Percentiles rank a stretch among this genome's conserved stretches.
These are phyloP conservation scores for Chrysina gloriosa DNA, from an alignment of 2,888 invertebrate genomes.

Conservation along the genomic window DNA sequence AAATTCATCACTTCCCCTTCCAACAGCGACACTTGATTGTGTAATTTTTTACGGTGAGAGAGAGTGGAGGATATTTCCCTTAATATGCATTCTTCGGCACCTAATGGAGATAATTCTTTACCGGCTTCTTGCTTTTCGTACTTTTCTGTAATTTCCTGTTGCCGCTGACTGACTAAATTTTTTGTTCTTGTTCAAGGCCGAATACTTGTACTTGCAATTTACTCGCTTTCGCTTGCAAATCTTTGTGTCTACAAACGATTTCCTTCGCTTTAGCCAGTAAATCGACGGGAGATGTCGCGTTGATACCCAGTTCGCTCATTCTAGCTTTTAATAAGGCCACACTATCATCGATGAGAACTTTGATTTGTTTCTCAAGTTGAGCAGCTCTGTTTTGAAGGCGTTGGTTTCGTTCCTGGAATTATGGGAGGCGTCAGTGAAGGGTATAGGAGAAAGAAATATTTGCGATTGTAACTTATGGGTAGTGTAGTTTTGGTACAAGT, in stretches of 20 bases:
- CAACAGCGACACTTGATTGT: conserved; percentile 81
- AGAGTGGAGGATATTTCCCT: conserved; percentile 89
- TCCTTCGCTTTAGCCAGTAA: conserved; percentile 88
- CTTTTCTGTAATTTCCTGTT: conserved; percentile 81
- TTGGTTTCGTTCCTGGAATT: conserved; percentile 78
- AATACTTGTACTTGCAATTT: conserved; percentile 87
- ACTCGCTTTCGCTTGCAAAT: conserved; percentile 88
- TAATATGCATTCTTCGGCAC: conserved; percentile 84
- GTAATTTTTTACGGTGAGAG: conserved; percentile 85
- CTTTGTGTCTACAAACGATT: conserved; percentile 93
- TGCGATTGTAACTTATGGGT: background rate
- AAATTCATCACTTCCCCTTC: conserved; percentile 82
- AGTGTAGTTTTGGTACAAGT: no score
- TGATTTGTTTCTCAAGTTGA: conserved; percentile 94
- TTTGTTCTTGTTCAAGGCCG: conserved; percentile 81
- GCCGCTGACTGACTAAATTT: conserved; percentile 76
- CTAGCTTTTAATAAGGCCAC: conserved; percentile 88
- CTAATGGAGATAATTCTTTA: conserved; percentile 73
- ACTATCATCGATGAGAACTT: conserved; percentile 91
- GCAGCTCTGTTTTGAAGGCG: conserved; percentile 85
- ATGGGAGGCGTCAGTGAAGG: conserved; percentile 79
- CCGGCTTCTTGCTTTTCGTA: conserved; percentile 71
- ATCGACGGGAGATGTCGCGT: conserved; percentile 87
- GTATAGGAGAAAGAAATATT: conserved; percentile 67
- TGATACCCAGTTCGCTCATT: conserved; percentile 92